Percentiles rank a stretch among this genome's conserved stretches.
phyloP scores from a whole-genome alignment of 2,797 vertebrate genomes.

The Merluccius polli region DNA sequence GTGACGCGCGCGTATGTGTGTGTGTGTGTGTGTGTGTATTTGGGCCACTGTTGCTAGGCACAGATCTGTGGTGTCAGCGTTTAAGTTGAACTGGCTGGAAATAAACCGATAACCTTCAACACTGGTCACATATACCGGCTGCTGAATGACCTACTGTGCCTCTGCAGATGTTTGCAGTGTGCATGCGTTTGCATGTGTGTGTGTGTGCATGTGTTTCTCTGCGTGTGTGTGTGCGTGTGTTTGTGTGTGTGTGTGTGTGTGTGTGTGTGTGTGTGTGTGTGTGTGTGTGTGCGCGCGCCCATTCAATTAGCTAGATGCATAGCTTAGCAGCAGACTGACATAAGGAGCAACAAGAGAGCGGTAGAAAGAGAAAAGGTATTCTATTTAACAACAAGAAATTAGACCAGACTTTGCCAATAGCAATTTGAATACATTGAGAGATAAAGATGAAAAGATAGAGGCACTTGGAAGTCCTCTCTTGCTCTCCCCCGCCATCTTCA shows the following conservation, averaged over 20 bases:
- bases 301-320: background rate
- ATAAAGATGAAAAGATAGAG: background rate
- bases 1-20: background rate
- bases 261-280: background rate
- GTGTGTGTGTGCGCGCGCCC: slow-evolving; percentile 22
- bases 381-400: background rate
- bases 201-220: slow-evolving; percentile 19
- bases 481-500: background rate
- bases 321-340: background rate
- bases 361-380: background rate
- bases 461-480: background rate
- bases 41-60: background rate
- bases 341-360: background rate
- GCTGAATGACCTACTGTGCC: background rate
- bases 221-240: background rate
- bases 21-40: background rate
- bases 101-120: background rate
- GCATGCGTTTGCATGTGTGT: background rate
- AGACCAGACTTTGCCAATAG: background rate
- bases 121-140: background rate
- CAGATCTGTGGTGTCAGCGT: background rate
- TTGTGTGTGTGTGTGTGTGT: background rate
- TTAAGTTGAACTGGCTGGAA: background rate
- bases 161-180: background rate
- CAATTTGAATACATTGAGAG: background rate